Evolutionary conservation across 53 echinoderm and acorn worm species (phyloP).

Genomic region (Echinarachnius parma): DNA sequence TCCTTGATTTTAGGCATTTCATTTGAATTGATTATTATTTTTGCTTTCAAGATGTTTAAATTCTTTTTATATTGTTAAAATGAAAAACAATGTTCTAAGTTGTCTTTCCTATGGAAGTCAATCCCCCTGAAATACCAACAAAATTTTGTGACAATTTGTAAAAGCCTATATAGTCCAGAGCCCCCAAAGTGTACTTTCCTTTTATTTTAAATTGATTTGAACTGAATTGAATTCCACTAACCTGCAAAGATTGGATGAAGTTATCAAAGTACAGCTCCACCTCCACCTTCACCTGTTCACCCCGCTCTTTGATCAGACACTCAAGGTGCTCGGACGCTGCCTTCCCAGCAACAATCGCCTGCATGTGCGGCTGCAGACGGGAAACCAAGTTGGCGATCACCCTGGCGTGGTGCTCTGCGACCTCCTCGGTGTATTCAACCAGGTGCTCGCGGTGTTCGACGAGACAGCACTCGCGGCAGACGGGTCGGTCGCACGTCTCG

Average conservation of each 20-base stretch:
- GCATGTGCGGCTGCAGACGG: constrained; percentile 81
- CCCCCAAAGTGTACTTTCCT: too few relatives aligned
- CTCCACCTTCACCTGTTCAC: constrained; percentile 56
- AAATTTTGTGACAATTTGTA: too few relatives aligned
- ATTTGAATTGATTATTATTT: too few relatives aligned
- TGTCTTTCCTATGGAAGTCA: too few relatives aligned
- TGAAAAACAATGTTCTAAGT: too few relatives aligned
- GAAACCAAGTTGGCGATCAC: constrained; percentile 76
- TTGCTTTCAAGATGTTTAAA: too few relatives aligned
- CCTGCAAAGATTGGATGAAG: constrained; percentile 77
- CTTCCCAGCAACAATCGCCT: constrained; percentile 65
- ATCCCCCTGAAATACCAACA: too few relatives aligned
- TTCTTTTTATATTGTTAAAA: too few relatives aligned
- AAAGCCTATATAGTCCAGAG: too few relatives aligned
- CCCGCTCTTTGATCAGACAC: constrained; percentile 48
- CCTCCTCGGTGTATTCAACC: constrained; percentile 82
- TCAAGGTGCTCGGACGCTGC: constrained; percentile 60
- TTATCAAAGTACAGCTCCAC: constrained; percentile 67
- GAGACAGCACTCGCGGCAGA: constrained; percentile 93
- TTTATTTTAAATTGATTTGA: too few relatives aligned
- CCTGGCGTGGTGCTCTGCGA: constrained; percentile 67
- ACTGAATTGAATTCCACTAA: too few relatives aligned
- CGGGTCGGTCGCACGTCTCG: constrained; percentile 91
- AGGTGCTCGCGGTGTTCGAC: constrained; percentile 91
- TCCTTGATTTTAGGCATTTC: too few relatives aligned